phyloP scores from a whole-genome alignment of 2,888 invertebrate genomes.

The Plebejus melissa region DNA sequence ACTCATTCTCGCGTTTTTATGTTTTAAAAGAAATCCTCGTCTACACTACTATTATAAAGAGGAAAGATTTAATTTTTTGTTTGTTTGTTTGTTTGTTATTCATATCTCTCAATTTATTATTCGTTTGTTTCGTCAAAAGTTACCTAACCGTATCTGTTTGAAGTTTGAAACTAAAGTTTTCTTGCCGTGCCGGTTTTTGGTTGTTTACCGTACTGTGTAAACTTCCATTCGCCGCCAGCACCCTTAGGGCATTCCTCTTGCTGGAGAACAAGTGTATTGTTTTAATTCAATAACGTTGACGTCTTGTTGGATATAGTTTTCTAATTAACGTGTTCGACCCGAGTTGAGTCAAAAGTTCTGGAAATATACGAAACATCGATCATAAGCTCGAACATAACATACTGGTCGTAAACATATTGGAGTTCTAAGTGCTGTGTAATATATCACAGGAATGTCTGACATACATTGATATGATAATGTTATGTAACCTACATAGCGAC shows the following conservation, averaged over 20 bases:
- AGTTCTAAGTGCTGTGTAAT: conserved; percentile 7
- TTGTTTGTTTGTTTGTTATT: no score
- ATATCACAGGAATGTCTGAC: conserved; percentile 13
- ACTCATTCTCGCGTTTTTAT: not conserved
- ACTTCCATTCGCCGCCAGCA: not conserved
- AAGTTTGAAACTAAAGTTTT: conserved; percentile 15
- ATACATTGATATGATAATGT: not conserved
- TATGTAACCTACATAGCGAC: conserved; percentile 1
- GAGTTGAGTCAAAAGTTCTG: not conserved
- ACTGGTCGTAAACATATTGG: not conserved
- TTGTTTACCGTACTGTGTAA: conserved; percentile 13
- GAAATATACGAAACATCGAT: not conserved
- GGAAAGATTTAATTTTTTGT: no score
- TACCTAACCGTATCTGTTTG: conserved; percentile 20
- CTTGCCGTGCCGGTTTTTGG: conserved; percentile 21
- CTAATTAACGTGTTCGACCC: not conserved
- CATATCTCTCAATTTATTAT: conserved; percentile 5
- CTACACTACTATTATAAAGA: no score
- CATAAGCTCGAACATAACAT: not conserved
- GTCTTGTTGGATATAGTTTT: not conserved
- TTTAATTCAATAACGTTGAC: conserved; percentile 1
- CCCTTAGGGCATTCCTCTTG: conserved; percentile 2
- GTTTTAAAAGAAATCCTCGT: conserved; percentile 2
- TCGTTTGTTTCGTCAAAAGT: conserved; percentile 7
- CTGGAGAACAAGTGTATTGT: not conserved